Base-by-base conservation (phyloP, 2,888 invertebrate genomes). In the Eubasilissa splendida region DNA sequence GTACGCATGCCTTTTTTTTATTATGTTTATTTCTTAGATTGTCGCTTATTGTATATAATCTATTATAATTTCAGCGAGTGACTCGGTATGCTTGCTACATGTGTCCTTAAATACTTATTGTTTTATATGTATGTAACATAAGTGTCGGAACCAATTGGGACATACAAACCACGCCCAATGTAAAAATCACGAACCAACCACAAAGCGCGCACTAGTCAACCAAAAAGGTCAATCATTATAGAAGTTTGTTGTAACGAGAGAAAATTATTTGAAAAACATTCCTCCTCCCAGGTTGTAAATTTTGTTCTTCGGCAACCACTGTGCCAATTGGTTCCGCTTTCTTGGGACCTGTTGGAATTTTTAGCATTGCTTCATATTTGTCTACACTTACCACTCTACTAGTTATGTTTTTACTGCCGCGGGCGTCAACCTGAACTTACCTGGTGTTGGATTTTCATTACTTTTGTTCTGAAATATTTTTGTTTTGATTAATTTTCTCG, bases 321-420 rank as follows among this genome's bases (percentile, higher is more conserved):
- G 90, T 90, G 90, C 90, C 91, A 90, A 90, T 91, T 90, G 91
- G 91, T 91, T 90, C 91, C 90, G 87, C 86, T 86, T 86, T 85
- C 86, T 87, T 87, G 90, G 90, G 90, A 89, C 89, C 90, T 87
- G 88, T 89, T 88, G 89, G 88, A 88, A 42, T 85, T 73, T 75
- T 77, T 83, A 82, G 77, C 81, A 81, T 70, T 75, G 79, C 81
- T 87, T 87, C 88, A 87, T 88, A 87, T 87, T 75, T 63, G 65
- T 70, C 76, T 71, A 65, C 65, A 52, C 70, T 59, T 74, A 73
- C 73, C n/a, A 42, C 42, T 74, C 56, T 56, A 31, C 42, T 76
- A 76, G 53, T 59, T 76, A 52, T 76, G 22, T 54, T 77, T 66
- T 56, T 42, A 42, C 7, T 42, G 42, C 42, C 42, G 42, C 12